Conservation (phyloP, 2,888 invertebrate genomes). For the Omphaloscelis lunosa region DNA sequence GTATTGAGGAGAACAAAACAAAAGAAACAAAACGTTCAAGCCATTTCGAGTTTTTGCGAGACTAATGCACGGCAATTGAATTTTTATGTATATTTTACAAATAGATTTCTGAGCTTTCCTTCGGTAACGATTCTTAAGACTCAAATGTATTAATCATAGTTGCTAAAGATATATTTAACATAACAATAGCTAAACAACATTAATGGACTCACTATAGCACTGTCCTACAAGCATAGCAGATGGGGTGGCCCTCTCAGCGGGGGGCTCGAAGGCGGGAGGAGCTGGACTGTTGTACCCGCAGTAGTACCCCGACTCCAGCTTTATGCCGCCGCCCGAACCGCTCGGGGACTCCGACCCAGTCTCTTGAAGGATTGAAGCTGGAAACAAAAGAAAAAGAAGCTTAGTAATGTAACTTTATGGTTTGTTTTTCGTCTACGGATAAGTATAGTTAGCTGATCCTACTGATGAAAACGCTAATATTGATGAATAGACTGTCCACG, state of each 20-base stretch:
- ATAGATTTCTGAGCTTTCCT: neutral
- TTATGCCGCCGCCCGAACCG: conserved; percentile 87
- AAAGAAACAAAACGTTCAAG: no score
- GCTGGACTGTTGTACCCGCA: conserved; percentile 89
- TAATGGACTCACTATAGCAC: conserved; percentile 93
- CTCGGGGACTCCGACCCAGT: conserved; percentile 93
- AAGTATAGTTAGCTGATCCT: neutral
- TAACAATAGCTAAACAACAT: neutral
- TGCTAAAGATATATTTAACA: neutral
- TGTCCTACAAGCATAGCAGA: conserved; percentile 94
- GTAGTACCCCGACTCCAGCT: conserved; percentile 89
- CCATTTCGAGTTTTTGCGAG: no score
- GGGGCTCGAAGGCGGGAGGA: conserved; percentile 85
- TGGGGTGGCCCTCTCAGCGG: conserved; percentile 89
- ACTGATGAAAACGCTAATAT: neutral
- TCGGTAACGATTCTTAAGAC: neutral
- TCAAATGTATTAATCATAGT: neutral
- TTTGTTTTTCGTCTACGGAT: neutral
- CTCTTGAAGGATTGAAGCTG: conserved; percentile 98
- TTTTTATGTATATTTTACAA: no score
- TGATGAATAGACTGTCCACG: neutral
- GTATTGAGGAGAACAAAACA: no score
- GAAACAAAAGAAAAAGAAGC: conserved; percentile 72
- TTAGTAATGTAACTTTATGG: neutral
- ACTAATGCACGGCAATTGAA: no score